Evolutionary conservation across 2,113 vertebrate genomes (phyloP).

Genomic region (Ailuropoda melanoleuca): DNA sequence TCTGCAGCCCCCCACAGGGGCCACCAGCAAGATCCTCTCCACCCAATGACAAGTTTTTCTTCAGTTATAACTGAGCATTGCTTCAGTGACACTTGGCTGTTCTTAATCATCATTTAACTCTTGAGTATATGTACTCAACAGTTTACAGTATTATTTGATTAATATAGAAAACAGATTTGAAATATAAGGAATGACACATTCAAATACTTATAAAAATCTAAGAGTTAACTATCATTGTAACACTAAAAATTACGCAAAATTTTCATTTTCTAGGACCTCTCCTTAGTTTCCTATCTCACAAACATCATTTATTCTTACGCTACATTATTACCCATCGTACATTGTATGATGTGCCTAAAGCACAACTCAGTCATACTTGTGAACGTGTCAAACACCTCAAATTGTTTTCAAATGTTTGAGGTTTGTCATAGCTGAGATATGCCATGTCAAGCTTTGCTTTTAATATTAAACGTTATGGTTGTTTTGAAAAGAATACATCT

Average conservation of each 20-base stretch:
- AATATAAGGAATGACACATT: neutral
- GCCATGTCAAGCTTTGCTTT: no score
- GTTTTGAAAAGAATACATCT: neutral
- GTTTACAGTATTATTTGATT: neutral
- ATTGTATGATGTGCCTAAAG: no score
- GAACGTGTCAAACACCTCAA: neutral
- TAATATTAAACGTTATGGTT: neutral
- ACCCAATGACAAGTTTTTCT: neutral
- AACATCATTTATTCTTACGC: neutral
- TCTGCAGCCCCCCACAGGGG: neutral
- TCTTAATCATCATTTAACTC: neutral
- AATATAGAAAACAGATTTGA: neutral
- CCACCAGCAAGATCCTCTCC: neutral
- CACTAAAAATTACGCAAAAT: neutral
- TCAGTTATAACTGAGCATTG: neutral
- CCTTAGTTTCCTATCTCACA: neutral
- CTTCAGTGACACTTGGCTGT: neutral
- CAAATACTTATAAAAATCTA: neutral
- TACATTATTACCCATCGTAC: rapidly evolving
- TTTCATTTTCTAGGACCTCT: neutral
- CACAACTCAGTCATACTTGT: neutral
- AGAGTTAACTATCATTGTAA: neutral
- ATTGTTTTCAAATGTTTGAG: neutral
- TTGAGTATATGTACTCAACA: neutral
- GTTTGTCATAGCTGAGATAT: neutral